Percentiles rank a stretch among this genome's conserved stretches.
Evolutionary conservation across 2,888 invertebrate genomes (phyloP).

Genomic region (Steinernema hermaphroditum): DNA sequence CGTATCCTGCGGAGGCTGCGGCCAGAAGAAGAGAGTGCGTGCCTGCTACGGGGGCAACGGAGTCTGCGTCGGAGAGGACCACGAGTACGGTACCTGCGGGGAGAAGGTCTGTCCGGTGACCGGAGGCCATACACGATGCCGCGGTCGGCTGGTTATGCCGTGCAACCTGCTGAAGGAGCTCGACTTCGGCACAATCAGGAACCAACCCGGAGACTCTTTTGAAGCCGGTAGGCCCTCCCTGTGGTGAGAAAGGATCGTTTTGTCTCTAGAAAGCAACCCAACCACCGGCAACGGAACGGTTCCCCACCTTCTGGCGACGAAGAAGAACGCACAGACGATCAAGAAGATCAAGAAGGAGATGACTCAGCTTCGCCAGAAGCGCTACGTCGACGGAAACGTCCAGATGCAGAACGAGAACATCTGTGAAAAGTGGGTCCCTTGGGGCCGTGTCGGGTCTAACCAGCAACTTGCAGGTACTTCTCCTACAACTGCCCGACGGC

Average conservation of each 20-base stretch:
- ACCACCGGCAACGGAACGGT: neutral
- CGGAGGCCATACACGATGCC: conserved; percentile 48
- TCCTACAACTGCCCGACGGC: conserved; percentile 62
- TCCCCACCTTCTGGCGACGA: conserved; percentile 36
- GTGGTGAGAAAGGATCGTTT: neutral
- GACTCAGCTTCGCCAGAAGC: conserved; percentile 31
- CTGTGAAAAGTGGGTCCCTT: conserved; percentile 41
- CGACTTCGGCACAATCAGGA: conserved; percentile 57
- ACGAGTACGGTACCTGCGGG: conserved; percentile 53
- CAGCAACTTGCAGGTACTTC: conserved; percentile 49
- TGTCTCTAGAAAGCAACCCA: conserved; percentile 24
- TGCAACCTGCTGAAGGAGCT: conserved; percentile 59
- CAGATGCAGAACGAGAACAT: conserved; percentile 42
- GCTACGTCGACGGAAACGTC: conserved; percentile 45
- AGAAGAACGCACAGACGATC: conserved; percentile 40
- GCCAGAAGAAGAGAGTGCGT: conserved; percentile 43
- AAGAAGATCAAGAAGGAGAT: conserved; percentile 34
- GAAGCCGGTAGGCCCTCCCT: neutral
- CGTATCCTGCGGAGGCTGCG: conserved; percentile 49
- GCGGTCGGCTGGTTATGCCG: conserved; percentile 57
- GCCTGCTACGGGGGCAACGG: conserved; percentile 60
- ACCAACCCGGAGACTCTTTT: conserved; percentile 5
- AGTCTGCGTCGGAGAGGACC: conserved; percentile 50
- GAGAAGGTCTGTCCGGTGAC: conserved; percentile 50
- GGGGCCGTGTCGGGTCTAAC: neutral